These are phyloP conservation scores for Cetoscarus ocellatus DNA, from an alignment of 2,797 vertebrate species.

Conservation along the genomic window DNA sequence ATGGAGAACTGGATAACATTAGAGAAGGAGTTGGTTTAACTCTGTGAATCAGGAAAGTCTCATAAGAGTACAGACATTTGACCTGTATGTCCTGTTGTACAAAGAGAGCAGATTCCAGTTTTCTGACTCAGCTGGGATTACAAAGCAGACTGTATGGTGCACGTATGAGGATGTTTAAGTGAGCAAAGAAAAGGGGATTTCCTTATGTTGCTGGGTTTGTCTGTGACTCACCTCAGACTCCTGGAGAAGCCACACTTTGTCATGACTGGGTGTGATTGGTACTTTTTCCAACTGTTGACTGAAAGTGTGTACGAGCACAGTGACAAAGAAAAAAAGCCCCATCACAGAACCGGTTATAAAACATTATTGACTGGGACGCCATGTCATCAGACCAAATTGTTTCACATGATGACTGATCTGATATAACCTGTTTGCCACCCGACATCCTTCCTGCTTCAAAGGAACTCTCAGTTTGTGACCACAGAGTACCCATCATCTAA, in stretches of 20 bases:
- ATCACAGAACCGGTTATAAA: neutral
- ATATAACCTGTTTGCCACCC: neutral
- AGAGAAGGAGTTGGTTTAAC: neutral
- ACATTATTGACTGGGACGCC: neutral
- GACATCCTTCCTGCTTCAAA: neutral
- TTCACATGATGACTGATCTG: no score
- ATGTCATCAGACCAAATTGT: neutral
- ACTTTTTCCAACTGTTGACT: neutral
- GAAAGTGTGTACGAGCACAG: neutral
- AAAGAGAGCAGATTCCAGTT: slow-evolving; percentile 19
- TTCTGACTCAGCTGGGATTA: neutral
- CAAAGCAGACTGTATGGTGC: neutral
- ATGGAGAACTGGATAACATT: neutral
- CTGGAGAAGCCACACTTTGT: slow-evolving; percentile 9
- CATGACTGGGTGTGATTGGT: neutral
- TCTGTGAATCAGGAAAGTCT: neutral
- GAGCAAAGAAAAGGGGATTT: neutral
- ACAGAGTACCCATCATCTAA: no score
- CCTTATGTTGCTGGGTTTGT: neutral
- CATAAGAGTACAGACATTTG: neutral
- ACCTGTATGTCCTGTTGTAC: slow-evolving; percentile 14
- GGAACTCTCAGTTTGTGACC: no score
- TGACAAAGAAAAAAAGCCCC: neutral
- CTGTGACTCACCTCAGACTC: slow-evolving; percentile 24
- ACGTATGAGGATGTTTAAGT: neutral